These are phyloP conservation scores for Nomia melanderi DNA, from an alignment of 1,140 invertebrate species.

Conservation along the genomic window DNA sequence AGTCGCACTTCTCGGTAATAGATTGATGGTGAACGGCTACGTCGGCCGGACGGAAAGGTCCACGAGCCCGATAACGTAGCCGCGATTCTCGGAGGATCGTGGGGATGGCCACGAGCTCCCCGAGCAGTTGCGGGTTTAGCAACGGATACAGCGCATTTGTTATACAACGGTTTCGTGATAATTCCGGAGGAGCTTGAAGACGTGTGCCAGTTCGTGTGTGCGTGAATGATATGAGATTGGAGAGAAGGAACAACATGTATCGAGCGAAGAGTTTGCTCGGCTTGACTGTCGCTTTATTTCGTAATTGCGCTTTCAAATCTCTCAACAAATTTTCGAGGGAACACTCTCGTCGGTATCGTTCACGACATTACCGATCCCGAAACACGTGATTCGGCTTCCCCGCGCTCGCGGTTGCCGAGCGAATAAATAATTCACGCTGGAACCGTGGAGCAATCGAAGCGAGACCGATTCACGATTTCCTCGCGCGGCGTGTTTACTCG, in stretches of 20 bases:
- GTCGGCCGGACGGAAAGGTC: background rate
- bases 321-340: conserved; percentile 43
- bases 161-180: conserved; percentile 12
- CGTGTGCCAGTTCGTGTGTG: background rate
- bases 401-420: too few relatives aligned
- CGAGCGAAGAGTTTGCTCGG: conserved; percentile 42
- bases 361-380: conserved; percentile 29
- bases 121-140: conserved; percentile 24
- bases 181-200: conserved; percentile 27
- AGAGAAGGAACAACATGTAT: conserved; percentile 34
- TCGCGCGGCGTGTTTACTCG: too few relatives aligned
- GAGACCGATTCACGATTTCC: too few relatives aligned
- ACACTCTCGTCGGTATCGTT: conserved; percentile 28
- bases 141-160: conserved; percentile 29
- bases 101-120: conserved; percentile 1
- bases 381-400: background rate
- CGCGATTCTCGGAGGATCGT: background rate
- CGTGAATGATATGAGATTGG: conserved; percentile 22
- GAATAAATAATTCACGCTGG: background rate
- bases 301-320: conserved; percentile 41
- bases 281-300: conserved; percentile 50
- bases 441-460: background rate
- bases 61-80: conserved; percentile 2
- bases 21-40: background rate
- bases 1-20: conserved; percentile 32